Conservation (phyloP, 2,113 vertebrate species). For the Thalassoma bifasciatum region DNA sequence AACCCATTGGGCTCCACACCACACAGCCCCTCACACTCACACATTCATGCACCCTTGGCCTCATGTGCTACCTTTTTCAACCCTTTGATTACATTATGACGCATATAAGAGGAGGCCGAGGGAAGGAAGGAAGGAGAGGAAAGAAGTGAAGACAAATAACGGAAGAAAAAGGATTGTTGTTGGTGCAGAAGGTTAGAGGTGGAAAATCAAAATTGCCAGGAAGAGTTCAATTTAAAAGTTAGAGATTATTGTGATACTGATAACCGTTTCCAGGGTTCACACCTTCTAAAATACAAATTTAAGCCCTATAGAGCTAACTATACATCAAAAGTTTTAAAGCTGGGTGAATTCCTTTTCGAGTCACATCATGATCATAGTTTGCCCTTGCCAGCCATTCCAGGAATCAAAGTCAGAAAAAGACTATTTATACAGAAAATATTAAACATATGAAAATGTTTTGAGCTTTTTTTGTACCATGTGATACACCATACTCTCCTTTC, state of each 20-base stretch:
- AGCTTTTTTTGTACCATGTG: too few species aligned
- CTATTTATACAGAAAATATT: too few species aligned
- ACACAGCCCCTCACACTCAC: conserved; percentile 22
- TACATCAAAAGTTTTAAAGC: too few species aligned
- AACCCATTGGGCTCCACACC: conserved; percentile 64
- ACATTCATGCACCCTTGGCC: conserved; percentile 21
- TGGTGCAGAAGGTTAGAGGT: conserved; percentile 34
- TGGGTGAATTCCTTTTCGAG: too few species aligned
- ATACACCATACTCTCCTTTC: too few species aligned
- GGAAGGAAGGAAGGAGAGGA: not conserved
- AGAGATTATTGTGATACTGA: not conserved
- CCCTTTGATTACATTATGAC: conserved; percentile 69
- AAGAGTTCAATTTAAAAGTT: conserved; percentile 31
- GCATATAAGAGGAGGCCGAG: conserved; percentile 38
- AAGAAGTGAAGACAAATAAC: conserved; percentile 23
- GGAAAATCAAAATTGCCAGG: conserved; percentile 26
- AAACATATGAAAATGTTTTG: too few species aligned
- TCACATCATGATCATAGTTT: too few species aligned
- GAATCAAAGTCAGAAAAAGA: too few species aligned
- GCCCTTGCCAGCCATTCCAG: too few species aligned
- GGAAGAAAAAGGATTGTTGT: conserved; percentile 7
- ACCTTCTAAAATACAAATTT: too few species aligned
- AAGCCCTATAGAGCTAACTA: too few species aligned
- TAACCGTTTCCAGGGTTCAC: not conserved
- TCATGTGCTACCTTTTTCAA: conserved; percentile 51